Conservation (phyloP, 2,888 invertebrate genomes). For the Dione juno region DNA sequence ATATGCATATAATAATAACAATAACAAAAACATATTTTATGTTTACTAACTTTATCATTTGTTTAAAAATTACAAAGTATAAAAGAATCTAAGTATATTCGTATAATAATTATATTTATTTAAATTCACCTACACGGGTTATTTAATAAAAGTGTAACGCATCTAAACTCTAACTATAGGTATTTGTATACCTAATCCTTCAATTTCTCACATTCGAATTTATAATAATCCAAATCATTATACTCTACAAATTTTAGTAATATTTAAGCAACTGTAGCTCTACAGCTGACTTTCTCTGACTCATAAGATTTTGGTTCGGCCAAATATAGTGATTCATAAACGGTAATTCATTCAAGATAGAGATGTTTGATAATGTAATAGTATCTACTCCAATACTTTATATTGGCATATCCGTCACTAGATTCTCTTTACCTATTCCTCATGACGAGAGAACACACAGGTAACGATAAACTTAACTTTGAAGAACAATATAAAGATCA, state of each 20-base stretch:
- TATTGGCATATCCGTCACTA: no score
- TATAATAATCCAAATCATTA: not conserved
- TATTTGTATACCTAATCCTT: no score
- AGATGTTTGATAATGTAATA: not conserved
- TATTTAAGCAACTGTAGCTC: not conserved
- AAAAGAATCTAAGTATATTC: not conserved
- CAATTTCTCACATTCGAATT: no score
- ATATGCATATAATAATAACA: not conserved
- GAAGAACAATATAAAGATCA: not conserved
- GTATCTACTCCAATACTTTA: not conserved
- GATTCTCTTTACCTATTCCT: no score
- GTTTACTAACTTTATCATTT: not conserved
- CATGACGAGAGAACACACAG: no score
- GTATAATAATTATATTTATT: no score
- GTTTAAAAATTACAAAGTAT: not conserved
- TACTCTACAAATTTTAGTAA: not conserved
- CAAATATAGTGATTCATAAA: slow-evolving; percentile 19
- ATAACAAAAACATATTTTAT: not conserved
- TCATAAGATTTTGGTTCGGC: slow-evolving; percentile 14
- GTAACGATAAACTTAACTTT: not conserved
- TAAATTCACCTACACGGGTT: no score
- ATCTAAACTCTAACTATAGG: no score
- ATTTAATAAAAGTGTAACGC: no score
- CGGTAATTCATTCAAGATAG: not conserved
- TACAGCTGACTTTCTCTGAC: slow-evolving; percentile 19